Evolutionary conservation across 2,113 vertebrate genomes (phyloP).

Genomic region (Leiothrix lutea): DNA sequence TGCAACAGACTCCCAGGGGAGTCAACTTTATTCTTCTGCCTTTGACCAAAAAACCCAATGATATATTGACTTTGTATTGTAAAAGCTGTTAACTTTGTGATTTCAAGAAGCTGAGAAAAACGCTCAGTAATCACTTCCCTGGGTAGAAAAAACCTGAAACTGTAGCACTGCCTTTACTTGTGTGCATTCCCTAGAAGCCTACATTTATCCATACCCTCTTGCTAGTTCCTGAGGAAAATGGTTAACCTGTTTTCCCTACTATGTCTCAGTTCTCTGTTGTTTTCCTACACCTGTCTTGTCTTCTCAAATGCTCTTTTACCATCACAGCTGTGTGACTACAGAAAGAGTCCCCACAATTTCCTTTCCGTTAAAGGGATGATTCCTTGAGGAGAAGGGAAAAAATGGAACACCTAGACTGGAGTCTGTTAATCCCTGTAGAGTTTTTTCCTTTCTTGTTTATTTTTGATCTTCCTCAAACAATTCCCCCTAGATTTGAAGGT

Average conservation of each 20-base stretch:
- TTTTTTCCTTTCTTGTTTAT: not conserved
- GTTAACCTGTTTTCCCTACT: not conserved
- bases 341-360: not conserved
- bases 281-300: not conserved
- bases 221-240: not conserved
- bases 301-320: not conserved
- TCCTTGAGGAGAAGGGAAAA: not conserved
- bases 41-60: not conserved
- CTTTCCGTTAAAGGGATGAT: not conserved
- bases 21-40: not conserved
- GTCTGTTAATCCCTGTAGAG: not conserved
- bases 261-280: not conserved
- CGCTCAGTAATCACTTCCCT: not conserved
- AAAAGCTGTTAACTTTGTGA: not conserved
- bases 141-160: not conserved
- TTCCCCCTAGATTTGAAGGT: not conserved
- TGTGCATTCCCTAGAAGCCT: not conserved
- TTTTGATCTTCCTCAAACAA: not conserved
- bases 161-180: not conserved
- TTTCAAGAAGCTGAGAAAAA: not conserved
- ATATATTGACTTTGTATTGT: not conserved
- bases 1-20: not conserved
- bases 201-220: not conserved
- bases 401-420: not conserved
- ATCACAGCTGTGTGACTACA: not conserved